phyloP scores from a whole-genome alignment of 2,797 vertebrate genomes.

The Lagodon rhomboides region DNA sequence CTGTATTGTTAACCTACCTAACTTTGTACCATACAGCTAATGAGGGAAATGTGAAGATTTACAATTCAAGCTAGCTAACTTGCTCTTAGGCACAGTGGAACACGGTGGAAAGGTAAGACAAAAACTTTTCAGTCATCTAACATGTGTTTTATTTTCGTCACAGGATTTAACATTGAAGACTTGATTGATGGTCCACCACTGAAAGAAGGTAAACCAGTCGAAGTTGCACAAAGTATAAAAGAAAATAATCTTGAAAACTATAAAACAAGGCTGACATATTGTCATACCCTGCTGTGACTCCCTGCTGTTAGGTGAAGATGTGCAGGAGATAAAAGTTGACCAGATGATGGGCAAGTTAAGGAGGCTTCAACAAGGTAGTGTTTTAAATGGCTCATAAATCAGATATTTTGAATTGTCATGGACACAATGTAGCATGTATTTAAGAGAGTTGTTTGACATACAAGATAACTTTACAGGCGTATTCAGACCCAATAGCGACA shows the following conservation, averaged over 20 bases:
- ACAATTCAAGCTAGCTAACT: neutral
- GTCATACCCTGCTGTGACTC: neutral
- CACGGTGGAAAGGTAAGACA: neutral
- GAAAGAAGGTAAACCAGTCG: constrained; percentile 37
- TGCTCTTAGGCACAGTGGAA: no score
- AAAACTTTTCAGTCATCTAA: neutral
- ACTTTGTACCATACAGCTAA: neutral
- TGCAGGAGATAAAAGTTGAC: constrained; percentile 55
- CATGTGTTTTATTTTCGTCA: neutral
- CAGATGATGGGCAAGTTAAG: constrained; percentile 62
- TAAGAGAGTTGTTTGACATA: no score
- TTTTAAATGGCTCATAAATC: neutral
- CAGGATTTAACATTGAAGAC: constrained; percentile 51
- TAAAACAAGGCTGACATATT: neutral
- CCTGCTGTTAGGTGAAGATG: constrained; percentile 39
- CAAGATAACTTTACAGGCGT: neutral
- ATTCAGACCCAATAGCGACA: neutral
- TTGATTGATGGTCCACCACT: constrained; percentile 10
- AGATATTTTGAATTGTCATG: neutral
- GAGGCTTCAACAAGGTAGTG: constrained; percentile 71
- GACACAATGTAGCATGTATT: neutral
- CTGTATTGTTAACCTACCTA: no score
- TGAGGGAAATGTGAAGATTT: neutral
- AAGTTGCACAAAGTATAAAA: neutral
- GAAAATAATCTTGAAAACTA: neutral